Evolutionary conservation across 2,797 vertebrate genomes (phyloP), one percentile per base, ranked within the genome.

Genomic region (Potorous gilbertii): DNA sequence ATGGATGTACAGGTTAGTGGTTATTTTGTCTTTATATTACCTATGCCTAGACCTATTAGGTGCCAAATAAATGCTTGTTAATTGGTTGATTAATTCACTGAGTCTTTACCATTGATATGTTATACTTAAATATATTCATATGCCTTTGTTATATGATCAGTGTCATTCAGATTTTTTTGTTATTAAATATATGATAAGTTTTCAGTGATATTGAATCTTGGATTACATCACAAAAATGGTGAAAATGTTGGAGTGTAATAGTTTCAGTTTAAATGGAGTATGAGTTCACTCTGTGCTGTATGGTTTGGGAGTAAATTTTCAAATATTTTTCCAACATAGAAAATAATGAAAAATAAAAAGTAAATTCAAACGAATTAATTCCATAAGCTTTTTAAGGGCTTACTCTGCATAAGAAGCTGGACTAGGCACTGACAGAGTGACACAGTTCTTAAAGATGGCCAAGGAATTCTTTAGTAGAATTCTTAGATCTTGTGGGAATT

Each of bases 141-240:
- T 28, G 9, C 28, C 57, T 11, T 59, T 9, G 66, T 9, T 40
- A 40, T 74, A 40, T 66, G 34, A 4, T 66, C 4, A n/a, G 66
- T 46, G 74, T 27, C 40, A 81, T 81, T 81, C 9, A 21, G 16
- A 66, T 56, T 40, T 24, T 74, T 74, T 40, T 74, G 18, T 40
- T 74, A 74, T 24, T 74, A 40, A 74, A 74, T 74, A 40, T 21
- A 74, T 74, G n/a, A 40, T 74, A 18, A 29, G 1, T 1, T 13
- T 46, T 52, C 4, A 31, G 12, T 0, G 18, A n/a, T 0, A 4
- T 21, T 2, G 0, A 40, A 24, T 0, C 0, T 1, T 40, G 74
- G 28, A 46, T 18, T 8, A 12, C 24, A 54, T 31, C 4, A 10
- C 9, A 50, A 4, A 0, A 0, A 21, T 6, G 3, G 8, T 18